Evolutionary conservation across 30 jellyfish, hydroid and myxozoan species (phyloP).

Genomic region (Aurelia coerulea): DNA sequence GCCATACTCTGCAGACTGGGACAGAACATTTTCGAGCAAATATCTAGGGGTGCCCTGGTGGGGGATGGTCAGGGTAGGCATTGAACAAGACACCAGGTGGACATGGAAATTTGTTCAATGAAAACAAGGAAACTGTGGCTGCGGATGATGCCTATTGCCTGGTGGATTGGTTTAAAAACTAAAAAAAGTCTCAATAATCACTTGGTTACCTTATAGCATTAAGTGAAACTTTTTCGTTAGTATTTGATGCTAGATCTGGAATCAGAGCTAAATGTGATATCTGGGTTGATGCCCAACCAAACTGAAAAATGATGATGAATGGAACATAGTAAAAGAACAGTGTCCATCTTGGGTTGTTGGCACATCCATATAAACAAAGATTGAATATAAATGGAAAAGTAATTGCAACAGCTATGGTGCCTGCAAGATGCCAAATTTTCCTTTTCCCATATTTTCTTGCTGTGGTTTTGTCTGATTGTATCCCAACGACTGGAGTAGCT

Average conservation of each 20-base stretch:
- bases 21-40: too few relatives aligned
- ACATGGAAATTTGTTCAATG: too few relatives aligned
- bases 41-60: too few relatives aligned
- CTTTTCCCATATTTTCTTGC: slow-evolving; percentile 80
- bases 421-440: slow-evolving; percentile 90
- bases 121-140: too few relatives aligned
- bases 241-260: slow-evolving; percentile 82
- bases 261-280: slow-evolving; percentile 89
- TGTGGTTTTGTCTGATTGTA: slow-evolving; percentile 78
- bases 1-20: too few relatives aligned
- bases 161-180: too few relatives aligned
- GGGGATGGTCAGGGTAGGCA: too few relatives aligned
- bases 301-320: slow-evolving; percentile 83
- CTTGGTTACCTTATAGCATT: slow-evolving; percentile 82
- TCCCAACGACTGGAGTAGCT: slow-evolving; percentile 93
- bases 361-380: slow-evolving; percentile 71
- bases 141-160: too few relatives aligned
- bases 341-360: slow-evolving; percentile 73
- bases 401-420: slow-evolving; percentile 80
- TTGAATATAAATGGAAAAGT: slow-evolving; percentile 88
- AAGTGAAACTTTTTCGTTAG: slow-evolving; percentile 75
- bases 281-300: slow-evolving; percentile 99
- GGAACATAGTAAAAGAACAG: slow-evolving; percentile 84
- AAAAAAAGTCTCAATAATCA: too few relatives aligned
- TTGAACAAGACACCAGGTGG: too few relatives aligned